phyloP scores from a whole-genome alignment of 2,888 invertebrate species.

The Heteromurus nitidus region DNA sequence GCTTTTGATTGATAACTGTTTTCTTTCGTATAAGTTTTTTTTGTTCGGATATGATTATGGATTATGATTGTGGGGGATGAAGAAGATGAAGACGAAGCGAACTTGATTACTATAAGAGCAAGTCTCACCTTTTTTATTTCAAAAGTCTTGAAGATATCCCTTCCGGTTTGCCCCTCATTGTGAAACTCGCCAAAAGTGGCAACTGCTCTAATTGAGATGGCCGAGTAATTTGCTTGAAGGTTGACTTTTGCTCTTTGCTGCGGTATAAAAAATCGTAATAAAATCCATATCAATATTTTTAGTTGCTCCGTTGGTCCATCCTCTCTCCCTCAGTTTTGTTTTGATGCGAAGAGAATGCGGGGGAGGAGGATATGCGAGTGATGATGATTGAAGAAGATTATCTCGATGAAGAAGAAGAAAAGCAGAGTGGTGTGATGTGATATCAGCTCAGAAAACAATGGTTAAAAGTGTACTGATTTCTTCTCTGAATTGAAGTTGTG shows the following conservation, averaged over 20 bases:
- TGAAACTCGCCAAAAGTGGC: constrained; percentile 47
- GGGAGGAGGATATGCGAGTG: neutral
- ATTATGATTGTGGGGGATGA: no score
- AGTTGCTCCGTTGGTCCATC: no score
- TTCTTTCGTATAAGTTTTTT: no score
- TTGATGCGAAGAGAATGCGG: neutral
- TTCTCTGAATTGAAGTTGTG: neutral
- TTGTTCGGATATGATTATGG: no score
- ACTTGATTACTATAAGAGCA: no score
- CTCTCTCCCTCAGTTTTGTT: neutral
- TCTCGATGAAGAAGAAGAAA: neutral
- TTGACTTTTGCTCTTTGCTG: constrained; percentile 23
- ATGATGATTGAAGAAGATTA: neutral
- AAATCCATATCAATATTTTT: neutral
- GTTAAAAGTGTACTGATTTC: no score
- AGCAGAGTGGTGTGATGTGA: no score
- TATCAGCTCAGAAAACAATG: no score
- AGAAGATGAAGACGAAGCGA: no score
- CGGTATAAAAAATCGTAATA: no score
- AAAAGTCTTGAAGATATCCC: constrained; percentile 33
- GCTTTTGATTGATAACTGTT: neutral
- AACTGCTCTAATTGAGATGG: constrained; percentile 54
- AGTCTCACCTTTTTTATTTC: no score
- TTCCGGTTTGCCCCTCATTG: constrained; percentile 63
- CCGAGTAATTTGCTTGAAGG: constrained; percentile 53